Conservation (phyloP, 2,113 vertebrate species). For the Syngnathoides biaculeatus region DNA sequence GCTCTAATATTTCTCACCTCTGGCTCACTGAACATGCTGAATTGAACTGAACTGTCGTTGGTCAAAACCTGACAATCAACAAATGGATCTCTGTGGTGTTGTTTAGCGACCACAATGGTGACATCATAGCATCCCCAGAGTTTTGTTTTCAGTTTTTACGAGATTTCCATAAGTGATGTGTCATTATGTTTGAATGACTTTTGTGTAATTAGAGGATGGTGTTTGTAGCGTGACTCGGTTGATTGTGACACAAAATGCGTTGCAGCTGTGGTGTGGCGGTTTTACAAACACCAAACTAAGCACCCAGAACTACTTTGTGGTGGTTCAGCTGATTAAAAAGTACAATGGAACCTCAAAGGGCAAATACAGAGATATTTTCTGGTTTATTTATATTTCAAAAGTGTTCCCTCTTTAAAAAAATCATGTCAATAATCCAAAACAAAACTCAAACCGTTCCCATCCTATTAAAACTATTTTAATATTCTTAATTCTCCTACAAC, state of each 20-base stretch:
- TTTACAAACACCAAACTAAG: slow-evolving; percentile 3
- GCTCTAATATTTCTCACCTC: slow-evolving; percentile 35
- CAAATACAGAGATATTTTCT: not conserved
- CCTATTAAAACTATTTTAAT: too few relatives aligned
- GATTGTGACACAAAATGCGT: slow-evolving; percentile 22
- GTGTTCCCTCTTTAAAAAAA: not conserved
- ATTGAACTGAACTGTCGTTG: slow-evolving; percentile 47
- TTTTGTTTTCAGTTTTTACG: slow-evolving; percentile 52
- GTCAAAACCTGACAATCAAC: slow-evolving; percentile 50
- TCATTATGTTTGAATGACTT: slow-evolving; percentile 47
- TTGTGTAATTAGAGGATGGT: slow-evolving; percentile 46
- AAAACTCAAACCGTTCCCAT: not conserved
- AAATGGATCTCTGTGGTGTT: slow-evolving; percentile 35
- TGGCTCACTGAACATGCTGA: slow-evolving; percentile 48
- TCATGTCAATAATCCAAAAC: not conserved
- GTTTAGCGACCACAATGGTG: slow-evolving; percentile 27
- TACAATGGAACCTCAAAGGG: not conserved
- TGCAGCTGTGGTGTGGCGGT: slow-evolving; percentile 6
- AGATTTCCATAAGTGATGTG: slow-evolving; percentile 47
- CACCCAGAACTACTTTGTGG: not conserved
- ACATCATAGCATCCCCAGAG: slow-evolving; percentile 39
- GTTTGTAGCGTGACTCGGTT: slow-evolving; percentile 17
- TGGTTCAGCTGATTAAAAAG: not conserved
- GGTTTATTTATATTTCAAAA: not conserved
- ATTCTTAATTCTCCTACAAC: too few relatives aligned